Percentiles rank a stretch among this genome's conserved stretches.
Evolutionary conservation across 1,140 invertebrate genomes (phyloP).

Genomic region (Trigoniulus corallinus): DNA sequence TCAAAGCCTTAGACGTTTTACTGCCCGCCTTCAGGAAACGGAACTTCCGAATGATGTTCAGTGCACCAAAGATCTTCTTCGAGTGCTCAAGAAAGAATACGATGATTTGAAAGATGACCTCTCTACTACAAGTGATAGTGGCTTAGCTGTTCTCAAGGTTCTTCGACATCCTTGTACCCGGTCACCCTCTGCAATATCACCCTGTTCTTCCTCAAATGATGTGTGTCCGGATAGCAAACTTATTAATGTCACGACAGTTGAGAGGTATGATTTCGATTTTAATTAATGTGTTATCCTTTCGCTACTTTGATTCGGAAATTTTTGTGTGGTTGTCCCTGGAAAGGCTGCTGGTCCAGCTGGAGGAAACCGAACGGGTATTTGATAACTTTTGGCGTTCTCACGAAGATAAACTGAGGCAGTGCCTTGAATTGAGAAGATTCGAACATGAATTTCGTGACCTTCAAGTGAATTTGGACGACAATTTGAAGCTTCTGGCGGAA

Average conservation of each 20-base stretch:
- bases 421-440: slow-evolving; percentile 72
- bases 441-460: slow-evolving; percentile 73
- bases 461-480: slow-evolving; percentile 27
- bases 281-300: too few relatives aligned
- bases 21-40: slow-evolving; percentile 52
- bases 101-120: slow-evolving; percentile 59
- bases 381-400: slow-evolving; percentile 86
- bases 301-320: not conserved
- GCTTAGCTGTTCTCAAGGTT: slow-evolving; percentile 57
- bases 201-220: slow-evolving; percentile 19
- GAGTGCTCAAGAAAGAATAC: slow-evolving; percentile 45
- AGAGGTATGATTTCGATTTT: slow-evolving; percentile 41
- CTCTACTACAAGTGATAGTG: slow-evolving; percentile 57
- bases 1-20: slow-evolving; percentile 61
- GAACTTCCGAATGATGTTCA: slow-evolving; percentile 71
- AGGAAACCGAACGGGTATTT: slow-evolving; percentile 85
- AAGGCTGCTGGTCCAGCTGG: slow-evolving; percentile 78
- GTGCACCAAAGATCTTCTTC: slow-evolving; percentile 47
- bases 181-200: slow-evolving; percentile 13
- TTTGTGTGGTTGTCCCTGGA: not conserved
- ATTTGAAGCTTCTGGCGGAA: slow-evolving; percentile 26
- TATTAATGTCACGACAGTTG: slow-evolving; percentile 79
- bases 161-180: slow-evolving; percentile 31
- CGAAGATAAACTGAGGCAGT: slow-evolving; percentile 68
- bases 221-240: slow-evolving; percentile 38